phyloP scores from a whole-genome alignment of 2,113 vertebrate species.

The Sarotherodon lohbergeri region DNA sequence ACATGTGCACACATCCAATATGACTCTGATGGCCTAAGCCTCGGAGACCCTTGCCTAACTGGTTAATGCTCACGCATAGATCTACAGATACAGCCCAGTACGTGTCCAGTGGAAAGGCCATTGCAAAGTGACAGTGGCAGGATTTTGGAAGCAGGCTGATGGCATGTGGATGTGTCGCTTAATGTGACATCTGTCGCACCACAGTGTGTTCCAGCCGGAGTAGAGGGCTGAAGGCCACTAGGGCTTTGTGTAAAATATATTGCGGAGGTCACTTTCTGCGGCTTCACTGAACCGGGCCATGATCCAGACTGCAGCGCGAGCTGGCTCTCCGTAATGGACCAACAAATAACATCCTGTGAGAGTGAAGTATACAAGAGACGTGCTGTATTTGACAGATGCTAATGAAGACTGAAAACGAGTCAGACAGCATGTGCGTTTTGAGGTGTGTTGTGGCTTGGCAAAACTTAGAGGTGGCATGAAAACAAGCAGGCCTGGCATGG shows the following conservation, averaged over 20 bases:
- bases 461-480: background rate
- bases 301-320: background rate
- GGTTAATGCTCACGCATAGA: background rate
- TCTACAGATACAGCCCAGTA: background rate
- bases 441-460: background rate
- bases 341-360: background rate
- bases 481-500: background rate
- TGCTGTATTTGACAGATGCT: background rate
- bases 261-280: constrained; percentile 54
- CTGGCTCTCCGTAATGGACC: background rate
- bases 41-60: constrained; percentile 11
- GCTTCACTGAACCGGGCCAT: background rate
- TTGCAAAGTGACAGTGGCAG: constrained; percentile 18
- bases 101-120: constrained; percentile 9
- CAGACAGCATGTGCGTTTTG: background rate
- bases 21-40: background rate
- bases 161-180: constrained; percentile 16
- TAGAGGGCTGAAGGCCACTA: constrained; percentile 19
- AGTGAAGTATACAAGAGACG: background rate
- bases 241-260: constrained; percentile 41
- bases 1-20: background rate
- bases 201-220: constrained; percentile 54
- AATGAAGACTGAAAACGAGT: background rate
- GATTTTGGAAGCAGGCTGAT: constrained; percentile 39
- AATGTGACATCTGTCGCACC: constrained; percentile 63